Base-by-base conservation (phyloP, 1,140 invertebrate genomes). In the Caenorhabditis inopinata region DNA sequence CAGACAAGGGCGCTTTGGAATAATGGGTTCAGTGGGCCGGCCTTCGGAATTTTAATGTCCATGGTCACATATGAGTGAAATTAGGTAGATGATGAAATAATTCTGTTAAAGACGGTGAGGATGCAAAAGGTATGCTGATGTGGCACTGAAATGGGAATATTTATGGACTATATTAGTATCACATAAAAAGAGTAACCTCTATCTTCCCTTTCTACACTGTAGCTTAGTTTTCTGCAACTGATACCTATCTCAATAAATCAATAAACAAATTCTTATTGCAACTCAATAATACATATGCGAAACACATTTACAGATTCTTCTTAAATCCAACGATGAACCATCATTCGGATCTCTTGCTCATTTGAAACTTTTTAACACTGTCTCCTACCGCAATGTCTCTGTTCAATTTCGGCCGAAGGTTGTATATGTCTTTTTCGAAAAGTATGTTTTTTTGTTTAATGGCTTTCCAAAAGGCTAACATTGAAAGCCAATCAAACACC, bases 291-390 rank as follows among this genome's bases (percentile, higher is more conserved):
- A n/a, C n/a, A n/a, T n/a, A n/a, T n/a, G n/a, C n/a, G n/a, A n/a
- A n/a, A n/a, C n/a, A n/a, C n/a, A n/a, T n/a, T 78, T 80, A 46
- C 68, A 80, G 79, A 38, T 80, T 18, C 73, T 80, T 29, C 35
- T 80, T 0, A 46, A 75, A 75, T 74, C 79, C 2, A 47, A 47
- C 16, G 79, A 80, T 32, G 38, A 51, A 29, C 79, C 79, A 38
- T 18, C 27, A n/a, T 51, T 51, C 27, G 62, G 29, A 11, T 49
- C 79, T 23, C 35, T 80, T 23, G 79, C 68, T 42, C 47, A 42
- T 23, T n/a, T 80, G 45, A 49, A 80, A 38, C 25, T 75, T 14
- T 35, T 45, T 32, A 73, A 80, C n/a, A 74, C 68, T 12, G 73
- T 80, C 3, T 73, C 47, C 0, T 80, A 80, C 46, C 62, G 79